Conservation (phyloP, 2,888 invertebrate genomes). For the Heterodera filipjevi region DNA sequence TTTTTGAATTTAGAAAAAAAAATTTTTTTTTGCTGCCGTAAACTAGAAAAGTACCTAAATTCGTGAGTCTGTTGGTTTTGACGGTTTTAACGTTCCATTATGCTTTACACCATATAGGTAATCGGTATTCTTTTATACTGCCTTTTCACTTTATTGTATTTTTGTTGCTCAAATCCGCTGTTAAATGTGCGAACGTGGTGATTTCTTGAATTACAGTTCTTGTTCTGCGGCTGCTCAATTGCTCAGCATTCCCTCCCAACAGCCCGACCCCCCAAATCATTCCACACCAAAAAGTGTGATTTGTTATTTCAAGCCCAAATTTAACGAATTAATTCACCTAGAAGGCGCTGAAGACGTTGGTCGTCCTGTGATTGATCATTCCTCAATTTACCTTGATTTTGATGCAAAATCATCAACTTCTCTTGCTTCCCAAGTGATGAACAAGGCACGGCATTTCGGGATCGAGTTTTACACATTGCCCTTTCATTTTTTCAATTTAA, state of each 20-base stretch:
- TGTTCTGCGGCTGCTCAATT: conserved; percentile 5
- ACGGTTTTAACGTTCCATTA: too few species aligned
- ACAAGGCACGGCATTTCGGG: conserved; percentile 3
- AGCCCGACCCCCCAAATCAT: conserved; percentile 19
- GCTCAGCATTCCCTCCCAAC: conserved; percentile 21
- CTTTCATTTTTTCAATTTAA: not conserved
- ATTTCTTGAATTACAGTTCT: not conserved
- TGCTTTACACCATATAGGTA: too few species aligned
- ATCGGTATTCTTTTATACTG: too few species aligned
- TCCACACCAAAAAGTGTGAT: conserved; percentile 24
- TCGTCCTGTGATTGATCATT: conserved; percentile 6
- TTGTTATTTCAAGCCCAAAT: too few species aligned
- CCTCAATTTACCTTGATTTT: conserved; percentile 14
- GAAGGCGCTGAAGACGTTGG: conserved; percentile 22
- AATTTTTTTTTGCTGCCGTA: too few species aligned
- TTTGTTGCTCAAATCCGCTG: too few species aligned
- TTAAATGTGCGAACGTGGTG: not conserved
- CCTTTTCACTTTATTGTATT: too few species aligned
- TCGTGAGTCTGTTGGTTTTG: too few species aligned
- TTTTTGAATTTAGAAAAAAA: too few species aligned
- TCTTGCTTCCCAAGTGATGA: not conserved
- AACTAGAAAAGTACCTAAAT: too few species aligned
- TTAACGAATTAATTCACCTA: not conserved
- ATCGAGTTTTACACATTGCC: too few species aligned
- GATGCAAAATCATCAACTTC: not conserved